Evolutionary conservation across 2,797 vertebrate species (phyloP), one percentile per base, ranked within the genome.

Genomic region (Heteromormyrus szaboi): DNA sequence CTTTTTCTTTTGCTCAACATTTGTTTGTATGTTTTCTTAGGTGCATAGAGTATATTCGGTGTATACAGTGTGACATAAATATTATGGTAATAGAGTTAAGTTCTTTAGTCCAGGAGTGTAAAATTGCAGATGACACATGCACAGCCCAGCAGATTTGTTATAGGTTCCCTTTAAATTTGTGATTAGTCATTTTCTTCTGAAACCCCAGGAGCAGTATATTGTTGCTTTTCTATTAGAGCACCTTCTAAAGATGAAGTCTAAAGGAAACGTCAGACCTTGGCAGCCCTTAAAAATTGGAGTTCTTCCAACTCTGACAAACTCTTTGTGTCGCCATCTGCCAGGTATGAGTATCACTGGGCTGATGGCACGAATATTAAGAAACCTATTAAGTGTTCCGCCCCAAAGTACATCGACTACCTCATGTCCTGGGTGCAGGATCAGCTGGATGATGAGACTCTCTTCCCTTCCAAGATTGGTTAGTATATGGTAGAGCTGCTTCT

Each of bases 341-440:
- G 98, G 93, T 99, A 99, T 14, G 98, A 99, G 91, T 99, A 99
- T 93, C 98, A 99, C 92, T 99, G 98, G 98, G 98, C 98, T 0
- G 98, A 99, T 4, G 98, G 98, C 90, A 99, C 98, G 90, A 99
- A 99, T 92, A 99, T 99, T 89, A 99, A 99, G 94, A 99, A 99
- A 92, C 98, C 98, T 0, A 98, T 99, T 92, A 99, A 99, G 91
- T 99, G 98, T 94, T 99, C 98, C 0, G 98, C 98, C 0, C 98
- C 98, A 0, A 99, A 99, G 89, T 99, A 99, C 93, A 99, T 99
- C 0, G 98, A 99, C 92, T 99, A 99, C 93, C 91, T 99, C 96
- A 99, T 99, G 98, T 99, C 98, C 7, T 99, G 98, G 98, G 98
- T 99, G 89, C 98, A 99, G 93, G 98, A 99, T 92, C 98, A 99